phyloP scores from a whole-genome alignment of 1,140 invertebrate species.

The Neodiprion virginianus region DNA sequence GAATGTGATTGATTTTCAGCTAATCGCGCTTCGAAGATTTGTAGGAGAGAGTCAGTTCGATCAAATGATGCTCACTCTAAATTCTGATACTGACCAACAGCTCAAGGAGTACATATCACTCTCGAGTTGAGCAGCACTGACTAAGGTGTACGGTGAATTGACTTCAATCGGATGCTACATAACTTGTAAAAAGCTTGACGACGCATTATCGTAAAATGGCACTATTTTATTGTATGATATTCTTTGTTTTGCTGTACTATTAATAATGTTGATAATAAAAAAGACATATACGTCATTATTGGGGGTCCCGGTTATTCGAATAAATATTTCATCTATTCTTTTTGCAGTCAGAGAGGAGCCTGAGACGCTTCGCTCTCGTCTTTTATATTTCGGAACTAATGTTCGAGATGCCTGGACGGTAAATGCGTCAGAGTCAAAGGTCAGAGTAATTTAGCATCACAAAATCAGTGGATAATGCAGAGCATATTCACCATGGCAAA shows the following conservation, averaged over 20 bases:
- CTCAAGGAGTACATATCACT: slow-evolving; percentile 69
- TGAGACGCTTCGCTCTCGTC: no score
- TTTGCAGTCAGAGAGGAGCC: no score
- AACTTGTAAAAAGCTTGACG: slow-evolving; percentile 43
- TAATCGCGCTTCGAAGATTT: slow-evolving; percentile 69
- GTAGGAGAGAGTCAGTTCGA: slow-evolving; percentile 73
- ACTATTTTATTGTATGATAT: slow-evolving; percentile 56
- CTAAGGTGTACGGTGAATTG: slow-evolving; percentile 20
- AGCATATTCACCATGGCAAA: no score
- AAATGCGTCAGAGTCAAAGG: no score
- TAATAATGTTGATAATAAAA: slow-evolving; percentile 49
- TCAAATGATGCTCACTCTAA: slow-evolving; percentile 72
- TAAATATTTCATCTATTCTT: no score
- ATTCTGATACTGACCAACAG: slow-evolving; percentile 72
- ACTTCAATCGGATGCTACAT: slow-evolving; percentile 31
- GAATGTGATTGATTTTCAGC: slow-evolving; percentile 57
- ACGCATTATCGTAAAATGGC: slow-evolving; percentile 45
- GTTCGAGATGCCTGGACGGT: no score
- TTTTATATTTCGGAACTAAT: no score
- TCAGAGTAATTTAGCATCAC: no score
- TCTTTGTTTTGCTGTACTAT: slow-evolving; percentile 52
- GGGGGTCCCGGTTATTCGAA: no score
- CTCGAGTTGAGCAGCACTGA: slow-evolving; percentile 41
- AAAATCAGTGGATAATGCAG: no score
- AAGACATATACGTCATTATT: slow-evolving; percentile 10